Percentiles rank a stretch among this genome's conserved stretches.
Evolutionary conservation across 2,888 invertebrate genomes (phyloP).

Genomic region (Ferdinandea cuprea): DNA sequence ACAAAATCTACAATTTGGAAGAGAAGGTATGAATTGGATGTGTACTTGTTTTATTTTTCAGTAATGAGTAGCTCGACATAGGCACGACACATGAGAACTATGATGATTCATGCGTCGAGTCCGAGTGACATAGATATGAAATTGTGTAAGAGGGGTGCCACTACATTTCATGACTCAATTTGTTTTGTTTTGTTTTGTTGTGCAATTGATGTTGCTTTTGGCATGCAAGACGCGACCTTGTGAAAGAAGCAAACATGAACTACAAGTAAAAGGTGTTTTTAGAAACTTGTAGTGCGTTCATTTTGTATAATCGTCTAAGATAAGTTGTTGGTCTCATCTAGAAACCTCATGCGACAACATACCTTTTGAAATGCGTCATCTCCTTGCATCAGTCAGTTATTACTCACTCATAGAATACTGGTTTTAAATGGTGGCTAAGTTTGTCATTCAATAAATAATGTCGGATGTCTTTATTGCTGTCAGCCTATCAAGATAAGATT

Average conservation of each 20-base stretch:
- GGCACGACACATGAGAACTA: no score
- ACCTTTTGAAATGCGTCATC: no score
- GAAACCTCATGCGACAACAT: no score
- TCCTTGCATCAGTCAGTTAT: no score
- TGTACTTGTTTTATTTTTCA: conserved; percentile 3
- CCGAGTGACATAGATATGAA: conserved; percentile 49
- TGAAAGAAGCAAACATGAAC: conserved; percentile 21
- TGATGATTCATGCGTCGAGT: conserved; percentile 62
- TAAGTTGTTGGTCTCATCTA: no score
- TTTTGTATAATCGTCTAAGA: no score
- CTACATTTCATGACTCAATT: conserved; percentile 50
- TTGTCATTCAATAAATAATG: no score
- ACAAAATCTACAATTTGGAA: conserved; percentile 90
- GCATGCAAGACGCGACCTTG: conserved; percentile 63
- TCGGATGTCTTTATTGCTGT: no score
- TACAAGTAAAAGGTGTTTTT: not conserved
- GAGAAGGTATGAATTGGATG: conserved; percentile 46
- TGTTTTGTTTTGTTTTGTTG: conserved; percentile 9
- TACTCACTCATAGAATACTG: no score
- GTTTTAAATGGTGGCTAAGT: no score
- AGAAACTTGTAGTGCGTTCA: conserved; percentile 10
- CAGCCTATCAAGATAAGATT: no score
- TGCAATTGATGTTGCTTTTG: conserved; percentile 33
- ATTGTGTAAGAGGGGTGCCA: conserved; percentile 1
- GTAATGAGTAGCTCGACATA: not conserved